These are phyloP conservation scores for Andrena fulva DNA, from an alignment of 2,888 invertebrate species.

Conservation along the genomic window DNA sequence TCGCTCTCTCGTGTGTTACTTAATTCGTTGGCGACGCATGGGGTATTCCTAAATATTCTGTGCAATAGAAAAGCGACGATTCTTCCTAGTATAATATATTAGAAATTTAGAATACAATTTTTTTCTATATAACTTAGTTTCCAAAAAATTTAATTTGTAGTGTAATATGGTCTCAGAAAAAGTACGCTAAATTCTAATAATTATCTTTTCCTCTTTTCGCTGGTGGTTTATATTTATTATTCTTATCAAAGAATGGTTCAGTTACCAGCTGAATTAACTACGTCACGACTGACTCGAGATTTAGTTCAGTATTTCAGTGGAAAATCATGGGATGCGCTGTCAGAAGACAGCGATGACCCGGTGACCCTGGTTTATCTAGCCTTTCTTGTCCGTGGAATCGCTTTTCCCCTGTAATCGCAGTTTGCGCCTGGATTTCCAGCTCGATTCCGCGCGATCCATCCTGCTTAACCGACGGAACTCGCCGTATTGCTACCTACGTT, in stretches of 20 bases:
- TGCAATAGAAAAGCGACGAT: neutral
- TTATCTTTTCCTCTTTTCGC: too few species aligned
- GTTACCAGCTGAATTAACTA: too few species aligned
- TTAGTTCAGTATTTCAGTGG: constrained; percentile 17
- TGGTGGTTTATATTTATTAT: too few species aligned
- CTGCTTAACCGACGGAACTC: constrained; percentile 47
- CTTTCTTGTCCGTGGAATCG: constrained; percentile 10
- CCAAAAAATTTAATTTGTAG: too few species aligned
- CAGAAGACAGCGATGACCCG: constrained; percentile 66
- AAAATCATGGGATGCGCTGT: constrained; percentile 29
- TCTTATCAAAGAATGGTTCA: too few species aligned
- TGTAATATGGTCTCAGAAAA: too few species aligned
- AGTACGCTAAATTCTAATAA: too few species aligned
- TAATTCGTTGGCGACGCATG: constrained; percentile 9
- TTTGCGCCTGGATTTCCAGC: constrained; percentile 28
- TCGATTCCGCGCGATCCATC: constrained; percentile 17
- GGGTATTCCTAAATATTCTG: neutral
- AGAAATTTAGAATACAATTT: too few species aligned
- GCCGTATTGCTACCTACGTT: constrained; percentile 23
- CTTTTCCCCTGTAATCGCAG: constrained; percentile 14
- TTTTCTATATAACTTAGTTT: too few species aligned
- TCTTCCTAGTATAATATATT: too few species aligned
- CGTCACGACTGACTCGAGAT: constrained; percentile 26
- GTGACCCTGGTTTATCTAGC: constrained; percentile 63
- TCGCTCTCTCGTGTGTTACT: neutral